A percentile compares a stretch with the other conserved stretches of the same genome.
Evolutionary conservation across 2,888 invertebrate species (phyloP).

Genomic region (Eucera pruinosa): DNA sequence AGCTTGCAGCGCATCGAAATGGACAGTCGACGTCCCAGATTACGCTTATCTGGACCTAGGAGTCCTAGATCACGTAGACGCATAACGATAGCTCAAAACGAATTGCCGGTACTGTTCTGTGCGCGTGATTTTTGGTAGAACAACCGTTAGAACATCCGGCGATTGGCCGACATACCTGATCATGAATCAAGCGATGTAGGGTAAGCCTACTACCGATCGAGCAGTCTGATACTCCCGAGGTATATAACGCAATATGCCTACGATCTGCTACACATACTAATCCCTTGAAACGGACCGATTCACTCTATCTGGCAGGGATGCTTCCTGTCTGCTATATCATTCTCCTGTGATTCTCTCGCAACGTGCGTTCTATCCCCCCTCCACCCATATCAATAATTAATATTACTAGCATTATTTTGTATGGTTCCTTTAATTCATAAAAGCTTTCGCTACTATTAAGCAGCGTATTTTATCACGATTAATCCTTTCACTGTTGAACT

Average conservation of each 20-base stretch:
- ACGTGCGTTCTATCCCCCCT: not conserved
- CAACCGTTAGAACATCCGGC: slow-evolving; percentile 39
- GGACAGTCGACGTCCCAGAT: not conserved
- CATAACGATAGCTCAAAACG: slow-evolving; percentile 43
- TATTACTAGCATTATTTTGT: too few species aligned
- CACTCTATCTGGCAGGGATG: slow-evolving; percentile 60
- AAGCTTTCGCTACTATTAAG: too few species aligned
- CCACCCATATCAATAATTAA: too few species aligned
- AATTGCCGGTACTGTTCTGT: slow-evolving; percentile 17
- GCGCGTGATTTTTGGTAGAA: slow-evolving; percentile 52
- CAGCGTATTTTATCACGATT: too few species aligned
- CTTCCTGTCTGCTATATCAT: slow-evolving; percentile 54
- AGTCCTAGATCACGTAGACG: slow-evolving; percentile 43
- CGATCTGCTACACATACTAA: slow-evolving; percentile 67
- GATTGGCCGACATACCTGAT: slow-evolving; percentile 58
- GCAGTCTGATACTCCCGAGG: slow-evolving; percentile 64
- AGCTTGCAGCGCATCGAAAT: too few species aligned
- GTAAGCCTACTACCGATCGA: slow-evolving; percentile 70
- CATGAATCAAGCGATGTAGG: slow-evolving; percentile 69
- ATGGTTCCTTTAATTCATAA: too few species aligned
- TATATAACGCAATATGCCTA: slow-evolving; percentile 68
- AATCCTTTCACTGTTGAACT: too few species aligned
- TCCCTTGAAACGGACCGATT: slow-evolving; percentile 67
- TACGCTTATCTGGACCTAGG: slow-evolving; percentile 4
- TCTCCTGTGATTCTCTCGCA: slow-evolving; percentile 15